These are phyloP conservation scores for Lateolabrax maculatus DNA, from an alignment of 2,797 vertebrate species.

Conservation along the genomic window DNA sequence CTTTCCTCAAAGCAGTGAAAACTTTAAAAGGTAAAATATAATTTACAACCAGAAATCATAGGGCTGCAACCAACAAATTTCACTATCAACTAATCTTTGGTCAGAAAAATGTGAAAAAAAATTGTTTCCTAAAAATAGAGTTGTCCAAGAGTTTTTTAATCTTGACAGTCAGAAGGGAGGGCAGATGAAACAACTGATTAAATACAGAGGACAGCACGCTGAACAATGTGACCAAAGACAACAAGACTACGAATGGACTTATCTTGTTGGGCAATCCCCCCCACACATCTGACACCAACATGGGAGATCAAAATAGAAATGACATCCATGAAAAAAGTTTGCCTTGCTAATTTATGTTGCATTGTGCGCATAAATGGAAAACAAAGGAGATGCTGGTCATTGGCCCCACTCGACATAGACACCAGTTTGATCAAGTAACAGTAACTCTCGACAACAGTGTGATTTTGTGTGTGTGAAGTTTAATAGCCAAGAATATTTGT, in stretches of 20 bases:
- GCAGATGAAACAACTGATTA: background rate
- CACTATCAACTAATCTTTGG: background rate
- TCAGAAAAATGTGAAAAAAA: too few relatives aligned
- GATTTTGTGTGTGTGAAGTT: too few relatives aligned
- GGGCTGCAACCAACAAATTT: background rate
- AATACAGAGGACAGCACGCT: background rate
- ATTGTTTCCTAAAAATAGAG: too few relatives aligned
- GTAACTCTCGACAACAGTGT: too few relatives aligned
- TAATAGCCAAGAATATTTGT: too few relatives aligned
- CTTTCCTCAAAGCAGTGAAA: background rate
- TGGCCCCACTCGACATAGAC: too few relatives aligned
- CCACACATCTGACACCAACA: background rate
- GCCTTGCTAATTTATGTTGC: background rate
- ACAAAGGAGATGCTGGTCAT: too few relatives aligned
- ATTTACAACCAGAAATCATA: background rate
- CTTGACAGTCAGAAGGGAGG: background rate
- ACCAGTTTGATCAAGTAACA: too few relatives aligned
- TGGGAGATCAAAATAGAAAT: too few relatives aligned
- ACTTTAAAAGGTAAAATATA: background rate
- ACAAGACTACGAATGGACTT: background rate
- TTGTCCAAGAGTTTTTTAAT: background rate
- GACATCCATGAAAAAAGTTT: background rate
- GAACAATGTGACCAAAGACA: background rate
- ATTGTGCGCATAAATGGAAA: background rate
- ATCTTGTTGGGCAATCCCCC: background rate